These are phyloP conservation scores for Acleris cristana DNA, from an alignment of 2,888 invertebrate genomes.

Conservation along the genomic window DNA sequence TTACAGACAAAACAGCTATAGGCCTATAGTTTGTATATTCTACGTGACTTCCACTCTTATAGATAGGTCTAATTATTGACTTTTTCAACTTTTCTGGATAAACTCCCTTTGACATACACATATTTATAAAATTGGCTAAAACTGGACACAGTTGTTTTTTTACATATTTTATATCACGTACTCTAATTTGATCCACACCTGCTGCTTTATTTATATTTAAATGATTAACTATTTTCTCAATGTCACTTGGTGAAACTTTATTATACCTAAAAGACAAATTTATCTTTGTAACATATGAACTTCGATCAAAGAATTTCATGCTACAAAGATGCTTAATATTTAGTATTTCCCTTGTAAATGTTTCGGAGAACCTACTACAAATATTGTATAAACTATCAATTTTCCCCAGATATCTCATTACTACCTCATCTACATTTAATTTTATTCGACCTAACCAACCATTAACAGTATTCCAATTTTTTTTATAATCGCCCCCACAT, in stretches of 20 bases:
- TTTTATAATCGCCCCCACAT: slow-evolving; percentile 3
- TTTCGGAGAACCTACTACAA: slow-evolving; percentile 3
- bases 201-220: neutral
- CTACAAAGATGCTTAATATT: slow-evolving; percentile 3
- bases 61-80: no score
- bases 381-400: neutral
- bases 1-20: no score
- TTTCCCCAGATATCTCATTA: slow-evolving; percentile 5
- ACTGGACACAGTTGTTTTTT: no score
- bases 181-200: neutral
- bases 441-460: slow-evolving; percentile 4
- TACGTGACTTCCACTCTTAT: no score
- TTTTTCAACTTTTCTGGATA: no score
- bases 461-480: slow-evolving; percentile 7
- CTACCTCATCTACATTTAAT: slow-evolving; percentile 12
- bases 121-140: no score
- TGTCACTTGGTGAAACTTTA: slow-evolving; percentile 5
- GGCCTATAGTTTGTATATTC: no score
- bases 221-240: slow-evolving; percentile 10
- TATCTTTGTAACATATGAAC: slow-evolving; percentile 1
- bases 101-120: no score
- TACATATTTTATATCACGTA: no score
- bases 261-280: slow-evolving; percentile 15
- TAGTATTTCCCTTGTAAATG: neutral
- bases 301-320: neutral